Conservation (phyloP, 2,888 invertebrate species). For the Alentia gelatinosa region DNA sequence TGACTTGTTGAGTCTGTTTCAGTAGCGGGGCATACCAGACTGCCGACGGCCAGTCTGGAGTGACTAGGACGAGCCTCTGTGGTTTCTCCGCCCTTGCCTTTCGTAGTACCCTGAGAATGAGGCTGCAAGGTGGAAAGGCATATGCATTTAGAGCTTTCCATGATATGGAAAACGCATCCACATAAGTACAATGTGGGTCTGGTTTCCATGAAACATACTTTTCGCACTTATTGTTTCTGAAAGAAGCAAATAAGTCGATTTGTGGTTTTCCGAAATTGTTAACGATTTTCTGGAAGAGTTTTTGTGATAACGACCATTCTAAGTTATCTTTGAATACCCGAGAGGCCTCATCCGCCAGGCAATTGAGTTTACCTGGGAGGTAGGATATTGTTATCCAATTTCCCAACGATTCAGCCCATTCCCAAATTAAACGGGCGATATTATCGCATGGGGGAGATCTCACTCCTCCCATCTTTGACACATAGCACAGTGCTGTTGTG, state of each 20-base stretch:
- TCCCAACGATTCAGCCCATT: background rate
- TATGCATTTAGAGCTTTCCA: background rate
- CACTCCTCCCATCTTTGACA: background rate
- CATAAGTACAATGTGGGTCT: background rate
- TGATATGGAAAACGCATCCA: background rate
- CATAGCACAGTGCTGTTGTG: background rate
- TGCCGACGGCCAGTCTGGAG: background rate
- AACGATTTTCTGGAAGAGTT: background rate
- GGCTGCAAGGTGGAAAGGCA: background rate
- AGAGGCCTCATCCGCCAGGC: background rate
- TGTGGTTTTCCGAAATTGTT: background rate
- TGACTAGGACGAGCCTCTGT: background rate
- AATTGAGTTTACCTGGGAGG: background rate
- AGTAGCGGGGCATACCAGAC: background rate
- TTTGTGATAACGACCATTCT: background rate
- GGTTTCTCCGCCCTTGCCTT: background rate
- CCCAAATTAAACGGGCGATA: background rate
- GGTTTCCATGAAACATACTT: background rate
- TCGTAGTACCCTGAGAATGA: background rate
- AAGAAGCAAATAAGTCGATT: slow-evolving; percentile 11
- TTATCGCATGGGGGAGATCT: background rate
- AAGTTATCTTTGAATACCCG: background rate
- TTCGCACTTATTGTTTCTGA: background rate
- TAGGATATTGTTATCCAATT: background rate
- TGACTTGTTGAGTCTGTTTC: background rate